Conservation (phyloP, 1,140 invertebrate genomes). For the Brachionus koreanus region DNA sequence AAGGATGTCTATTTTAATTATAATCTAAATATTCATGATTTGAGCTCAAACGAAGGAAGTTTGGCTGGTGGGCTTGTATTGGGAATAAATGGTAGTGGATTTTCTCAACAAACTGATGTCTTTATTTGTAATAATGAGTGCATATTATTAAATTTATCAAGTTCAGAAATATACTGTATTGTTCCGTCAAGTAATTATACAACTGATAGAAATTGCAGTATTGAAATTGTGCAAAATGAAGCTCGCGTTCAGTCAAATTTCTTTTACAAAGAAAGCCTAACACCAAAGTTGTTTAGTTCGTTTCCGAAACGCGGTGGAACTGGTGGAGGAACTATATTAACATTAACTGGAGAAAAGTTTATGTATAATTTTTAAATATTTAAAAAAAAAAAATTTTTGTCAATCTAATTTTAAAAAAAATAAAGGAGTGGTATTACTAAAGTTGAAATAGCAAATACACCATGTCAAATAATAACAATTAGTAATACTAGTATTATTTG, state of each 20-base stretch:
- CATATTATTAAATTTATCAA: neutral
- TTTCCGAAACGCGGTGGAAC: slow-evolving; percentile 47
- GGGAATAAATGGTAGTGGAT: neutral
- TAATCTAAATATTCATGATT: neutral
- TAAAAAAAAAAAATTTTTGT: slow-evolving; percentile 38
- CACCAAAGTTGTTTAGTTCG: slow-evolving; percentile 41
- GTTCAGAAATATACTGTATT: neutral
- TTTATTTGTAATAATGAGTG: neutral
- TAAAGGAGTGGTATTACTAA: neutral
- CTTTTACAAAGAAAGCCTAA: slow-evolving; percentile 18
- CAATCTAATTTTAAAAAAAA: slow-evolving; percentile 33
- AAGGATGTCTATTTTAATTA: neutral
- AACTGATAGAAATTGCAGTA: neutral
- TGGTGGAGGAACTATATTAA: slow-evolving; percentile 47
- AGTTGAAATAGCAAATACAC: slow-evolving; percentile 21
- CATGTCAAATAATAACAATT: neutral
- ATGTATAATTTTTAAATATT: slow-evolving; percentile 45
- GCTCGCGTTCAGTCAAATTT: neutral
- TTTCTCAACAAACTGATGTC: neutral
- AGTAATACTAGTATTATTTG: slow-evolving; percentile 5
- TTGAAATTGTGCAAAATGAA: neutral
- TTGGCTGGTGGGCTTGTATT: neutral
- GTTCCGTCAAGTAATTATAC: neutral
- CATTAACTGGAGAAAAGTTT: slow-evolving; percentile 48
- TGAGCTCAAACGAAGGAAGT: neutral